phyloP scores from a whole-genome alignment of 2,797 vertebrate species.

The Sebastes hubbsi region DNA sequence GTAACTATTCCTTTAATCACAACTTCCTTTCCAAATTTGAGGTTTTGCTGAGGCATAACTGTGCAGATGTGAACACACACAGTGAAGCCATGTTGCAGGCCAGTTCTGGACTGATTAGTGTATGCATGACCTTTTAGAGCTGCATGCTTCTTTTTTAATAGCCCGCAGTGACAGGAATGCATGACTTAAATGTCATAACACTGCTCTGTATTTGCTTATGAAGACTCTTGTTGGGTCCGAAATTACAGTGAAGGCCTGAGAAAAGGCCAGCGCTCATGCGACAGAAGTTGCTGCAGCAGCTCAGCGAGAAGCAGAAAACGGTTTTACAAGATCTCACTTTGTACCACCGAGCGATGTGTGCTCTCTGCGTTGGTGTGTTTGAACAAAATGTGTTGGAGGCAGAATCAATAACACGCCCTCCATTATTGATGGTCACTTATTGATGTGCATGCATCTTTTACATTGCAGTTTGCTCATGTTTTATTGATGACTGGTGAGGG shows the following conservation, averaged over 20 bases:
- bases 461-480: conserved; percentile 48
- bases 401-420: conserved; percentile 57
- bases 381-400: conserved; percentile 38
- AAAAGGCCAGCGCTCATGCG: conserved; percentile 1
- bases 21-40: neutral
- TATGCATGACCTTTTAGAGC: conserved; percentile 61
- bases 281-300: neutral
- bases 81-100: neutral
- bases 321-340: conserved; percentile 27
- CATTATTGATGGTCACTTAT: conserved; percentile 68
- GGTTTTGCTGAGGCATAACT: neutral
- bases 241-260: conserved; percentile 17
- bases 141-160: conserved; percentile 32
- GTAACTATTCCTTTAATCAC: neutral
- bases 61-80: neutral
- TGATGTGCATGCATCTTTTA: conserved; percentile 61
- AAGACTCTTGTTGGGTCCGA: conserved; percentile 13
- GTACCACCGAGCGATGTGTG: neutral
- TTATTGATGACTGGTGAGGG: conserved; percentile 48
- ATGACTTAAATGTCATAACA: conserved; percentile 57
- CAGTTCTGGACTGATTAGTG: conserved; percentile 21
- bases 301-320: conserved; percentile 13
- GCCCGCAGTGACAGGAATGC: conserved; percentile 31
- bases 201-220: conserved; percentile 32
- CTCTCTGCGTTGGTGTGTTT: conserved; percentile 17